A percentile compares a stretch with the other conserved stretches of the same genome.
phyloP scores from a whole-genome alignment of 1,140 invertebrate genomes.

The Diachasma alloeum region DNA sequence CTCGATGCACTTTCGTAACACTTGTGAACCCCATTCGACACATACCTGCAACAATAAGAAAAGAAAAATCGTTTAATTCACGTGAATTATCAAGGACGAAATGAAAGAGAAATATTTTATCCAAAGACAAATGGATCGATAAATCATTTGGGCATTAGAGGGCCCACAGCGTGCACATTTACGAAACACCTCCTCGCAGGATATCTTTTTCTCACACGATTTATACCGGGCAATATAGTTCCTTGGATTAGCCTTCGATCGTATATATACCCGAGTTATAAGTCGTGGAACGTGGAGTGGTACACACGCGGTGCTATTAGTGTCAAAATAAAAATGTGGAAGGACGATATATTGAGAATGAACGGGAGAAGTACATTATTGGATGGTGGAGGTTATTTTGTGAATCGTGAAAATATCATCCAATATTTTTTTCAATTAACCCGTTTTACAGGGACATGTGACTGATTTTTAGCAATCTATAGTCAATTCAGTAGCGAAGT shows the following conservation, averaged over 20 bases:
- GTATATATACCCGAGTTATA: slow-evolving; percentile 33
- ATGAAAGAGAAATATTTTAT: slow-evolving; percentile 14
- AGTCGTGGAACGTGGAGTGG: slow-evolving; percentile 46
- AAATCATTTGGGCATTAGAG: slow-evolving; percentile 56
- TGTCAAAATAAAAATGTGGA: slow-evolving; percentile 67
- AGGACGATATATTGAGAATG: slow-evolving; percentile 57
- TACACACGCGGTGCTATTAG: slow-evolving; percentile 63
- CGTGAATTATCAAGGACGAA: slow-evolving; percentile 24
- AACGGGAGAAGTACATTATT: neutral
- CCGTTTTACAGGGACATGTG: too few relatives aligned
- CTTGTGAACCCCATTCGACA: slow-evolving; percentile 45
- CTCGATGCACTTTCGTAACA: neutral
- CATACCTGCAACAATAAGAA: slow-evolving; percentile 54
- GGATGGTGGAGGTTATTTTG: slow-evolving; percentile 52
- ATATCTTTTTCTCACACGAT: slow-evolving; percentile 46
- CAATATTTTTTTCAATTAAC: neutral
- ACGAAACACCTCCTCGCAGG: neutral
- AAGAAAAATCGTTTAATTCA: slow-evolving; percentile 28
- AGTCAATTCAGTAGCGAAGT: too few relatives aligned
- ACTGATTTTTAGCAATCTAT: too few relatives aligned
- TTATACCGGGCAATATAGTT: slow-evolving; percentile 64
- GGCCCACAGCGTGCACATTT: slow-evolving; percentile 27
- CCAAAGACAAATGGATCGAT: slow-evolving; percentile 42
- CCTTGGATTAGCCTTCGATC: slow-evolving; percentile 57
- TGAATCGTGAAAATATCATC: neutral